Evolutionary conservation across 1,140 invertebrate species (phyloP).

Genomic region (Nymphalis io): DNA sequence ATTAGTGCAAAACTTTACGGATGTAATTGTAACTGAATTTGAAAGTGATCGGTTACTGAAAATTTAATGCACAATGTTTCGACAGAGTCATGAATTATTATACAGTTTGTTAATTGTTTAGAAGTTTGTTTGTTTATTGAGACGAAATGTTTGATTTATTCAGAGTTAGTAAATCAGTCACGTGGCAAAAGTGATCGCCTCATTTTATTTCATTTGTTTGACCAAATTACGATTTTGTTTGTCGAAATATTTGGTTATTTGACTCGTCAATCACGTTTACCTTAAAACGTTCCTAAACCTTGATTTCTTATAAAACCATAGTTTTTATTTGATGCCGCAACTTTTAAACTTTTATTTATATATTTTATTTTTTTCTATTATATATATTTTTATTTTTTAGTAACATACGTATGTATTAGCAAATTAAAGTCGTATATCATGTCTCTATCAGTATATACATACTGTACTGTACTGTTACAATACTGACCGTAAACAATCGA

Average conservation of each 20-base stretch:
- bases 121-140: conserved; percentile 49
- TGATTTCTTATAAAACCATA: not conserved
- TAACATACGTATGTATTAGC: too few species aligned
- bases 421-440: not conserved
- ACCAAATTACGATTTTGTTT: conserved; percentile 9
- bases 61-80: conserved; percentile 36
- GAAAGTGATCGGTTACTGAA: conserved; percentile 24
- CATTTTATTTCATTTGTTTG: conserved; percentile 7
- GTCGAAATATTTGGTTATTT: conserved; percentile 6
- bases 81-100: conserved; percentile 41
- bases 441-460: too few species aligned
- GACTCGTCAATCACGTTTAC: not conserved
- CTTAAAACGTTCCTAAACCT: not conserved
- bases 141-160: conserved; percentile 60
- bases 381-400: too few species aligned
- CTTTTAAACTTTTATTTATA: too few species aligned
- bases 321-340: not conserved
- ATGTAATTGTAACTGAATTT: conserved; percentile 10
- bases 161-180: conserved; percentile 36
- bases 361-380: too few species aligned
- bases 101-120: conserved; percentile 57
- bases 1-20: not conserved
- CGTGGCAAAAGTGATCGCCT: conserved; percentile 26
- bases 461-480: too few species aligned
- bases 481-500: not conserved